A percentile compares a stretch with the other conserved stretches of the same genome.
Conservation (phyloP, 2,113 vertebrate species). For the Urocitellus parryii region DNA sequence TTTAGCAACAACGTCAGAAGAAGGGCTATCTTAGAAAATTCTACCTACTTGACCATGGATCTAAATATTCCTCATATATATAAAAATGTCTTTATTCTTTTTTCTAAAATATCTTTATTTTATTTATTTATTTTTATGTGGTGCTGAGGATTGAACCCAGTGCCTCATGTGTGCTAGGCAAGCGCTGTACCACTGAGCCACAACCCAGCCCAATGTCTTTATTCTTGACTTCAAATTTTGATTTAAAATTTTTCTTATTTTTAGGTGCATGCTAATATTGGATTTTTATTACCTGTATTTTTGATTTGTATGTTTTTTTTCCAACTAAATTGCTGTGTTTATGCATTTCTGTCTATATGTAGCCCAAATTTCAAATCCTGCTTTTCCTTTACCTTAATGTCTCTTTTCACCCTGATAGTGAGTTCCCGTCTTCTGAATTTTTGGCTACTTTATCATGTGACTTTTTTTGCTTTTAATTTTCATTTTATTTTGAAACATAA, state of each 20-base stretch:
- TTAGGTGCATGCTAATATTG: not conserved
- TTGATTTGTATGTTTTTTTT: not conserved
- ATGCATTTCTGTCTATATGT: not conserved
- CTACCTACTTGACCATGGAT: not conserved
- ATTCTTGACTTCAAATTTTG: conserved; percentile 24
- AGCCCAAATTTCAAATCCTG: not conserved
- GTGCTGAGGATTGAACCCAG: too few relatives aligned
- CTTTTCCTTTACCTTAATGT: not conserved
- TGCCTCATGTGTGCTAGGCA: too few relatives aligned
- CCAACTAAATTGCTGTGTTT: not conserved
- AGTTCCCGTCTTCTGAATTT: not conserved
- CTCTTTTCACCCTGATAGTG: not conserved
- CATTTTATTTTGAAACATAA: conserved; percentile 15
- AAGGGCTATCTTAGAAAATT: not conserved
- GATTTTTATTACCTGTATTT: not conserved
- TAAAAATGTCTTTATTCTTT: not conserved
- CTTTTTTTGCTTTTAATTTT: not conserved
- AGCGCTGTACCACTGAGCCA: too few relatives aligned
- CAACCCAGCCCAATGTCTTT: not conserved
- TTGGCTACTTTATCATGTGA: not conserved
- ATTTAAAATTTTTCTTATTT: conserved; percentile 33
- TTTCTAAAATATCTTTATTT: too few relatives aligned
- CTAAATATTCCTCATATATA: not conserved
- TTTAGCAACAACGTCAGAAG: conserved; percentile 7
- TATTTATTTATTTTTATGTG: too few relatives aligned